phyloP scores from a whole-genome alignment of 2,113 vertebrate genomes.

The Chionodraco myersi region DNA sequence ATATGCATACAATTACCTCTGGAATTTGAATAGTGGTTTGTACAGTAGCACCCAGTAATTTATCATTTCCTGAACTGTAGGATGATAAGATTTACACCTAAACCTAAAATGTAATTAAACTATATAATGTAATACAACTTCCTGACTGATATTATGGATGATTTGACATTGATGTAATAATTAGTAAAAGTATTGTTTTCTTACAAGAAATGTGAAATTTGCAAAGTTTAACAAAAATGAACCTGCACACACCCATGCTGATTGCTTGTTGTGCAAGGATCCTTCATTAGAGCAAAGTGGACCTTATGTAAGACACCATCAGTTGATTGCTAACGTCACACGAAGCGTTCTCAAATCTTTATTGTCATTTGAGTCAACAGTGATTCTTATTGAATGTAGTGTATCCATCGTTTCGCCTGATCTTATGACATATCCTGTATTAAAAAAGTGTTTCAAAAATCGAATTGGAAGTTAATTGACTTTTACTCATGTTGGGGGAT shows the following conservation, averaged over 20 bases:
- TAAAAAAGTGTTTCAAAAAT: neutral
- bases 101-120: neutral
- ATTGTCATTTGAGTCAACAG: neutral
- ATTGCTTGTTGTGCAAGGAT: neutral
- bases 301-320: neutral
- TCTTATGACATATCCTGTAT: neutral
- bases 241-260: neutral
- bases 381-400: neutral
- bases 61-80: no score
- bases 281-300: neutral
- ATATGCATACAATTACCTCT: neutral
- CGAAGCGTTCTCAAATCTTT: neutral
- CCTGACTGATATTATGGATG: neutral
- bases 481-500: neutral
- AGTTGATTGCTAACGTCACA: neutral
- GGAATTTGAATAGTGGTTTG: neutral
- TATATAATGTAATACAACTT: neutral
- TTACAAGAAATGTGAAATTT: no score
- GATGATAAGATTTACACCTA: neutral
- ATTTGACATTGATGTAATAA: no score
- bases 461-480: neutral
- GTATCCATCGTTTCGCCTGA: neutral
- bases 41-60: no score
- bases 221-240: no score
- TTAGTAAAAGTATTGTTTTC: no score